Evolutionary conservation across 2,797 vertebrate genomes (phyloP).

Genomic region (Sebastes vulpes): DNA sequence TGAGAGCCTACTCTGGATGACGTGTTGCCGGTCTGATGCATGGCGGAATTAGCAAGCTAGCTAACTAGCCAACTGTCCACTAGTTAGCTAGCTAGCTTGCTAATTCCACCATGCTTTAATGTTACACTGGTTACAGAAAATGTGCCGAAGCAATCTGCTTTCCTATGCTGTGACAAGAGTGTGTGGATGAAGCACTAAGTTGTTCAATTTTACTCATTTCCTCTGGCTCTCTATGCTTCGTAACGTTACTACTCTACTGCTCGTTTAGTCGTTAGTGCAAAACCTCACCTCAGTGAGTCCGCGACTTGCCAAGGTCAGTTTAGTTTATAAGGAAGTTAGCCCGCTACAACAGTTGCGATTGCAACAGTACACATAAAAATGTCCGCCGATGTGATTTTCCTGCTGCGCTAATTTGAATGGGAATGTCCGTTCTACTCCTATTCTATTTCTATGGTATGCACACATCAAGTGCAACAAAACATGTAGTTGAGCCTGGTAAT

Average conservation of each 20-base stretch:
- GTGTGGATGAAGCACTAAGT: too few species aligned
- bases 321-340: not conserved
- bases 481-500: not conserved
- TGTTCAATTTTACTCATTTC: not conserved
- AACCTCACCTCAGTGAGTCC: not conserved
- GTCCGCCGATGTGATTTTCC: rapidly evolving
- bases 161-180: not conserved
- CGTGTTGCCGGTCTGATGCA: rapidly evolving
- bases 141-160: not conserved
- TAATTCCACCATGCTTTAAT: too few species aligned
- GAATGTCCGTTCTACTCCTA: not conserved
- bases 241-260: too few species aligned
- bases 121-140: too few species aligned
- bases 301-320: not conserved
- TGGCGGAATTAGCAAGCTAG: too few species aligned
- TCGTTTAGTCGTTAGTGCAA: not conserved
- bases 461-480: not conserved
- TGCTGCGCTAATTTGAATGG: not conserved
- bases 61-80: too few species aligned
- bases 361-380: not conserved
- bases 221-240: too few species aligned
- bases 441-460: not conserved
- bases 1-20: too few species aligned
- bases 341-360: not conserved
- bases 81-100: not conserved